These are phyloP conservation scores for Cherax destructor DNA, from an alignment of 1,140 invertebrate species.

Conservation along the genomic window DNA sequence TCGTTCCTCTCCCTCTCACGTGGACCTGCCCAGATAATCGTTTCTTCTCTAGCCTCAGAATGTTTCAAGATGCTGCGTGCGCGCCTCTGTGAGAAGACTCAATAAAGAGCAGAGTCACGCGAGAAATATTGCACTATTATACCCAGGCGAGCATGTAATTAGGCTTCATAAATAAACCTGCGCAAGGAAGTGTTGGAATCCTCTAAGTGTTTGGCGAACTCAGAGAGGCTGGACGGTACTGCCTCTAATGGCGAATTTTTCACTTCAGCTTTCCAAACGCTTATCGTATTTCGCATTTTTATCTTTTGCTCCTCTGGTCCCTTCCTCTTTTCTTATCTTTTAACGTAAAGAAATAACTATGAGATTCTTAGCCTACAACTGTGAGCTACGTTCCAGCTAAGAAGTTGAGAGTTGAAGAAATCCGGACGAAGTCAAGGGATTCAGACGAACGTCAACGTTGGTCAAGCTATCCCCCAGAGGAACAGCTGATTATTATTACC, in stretches of 20 bases:
- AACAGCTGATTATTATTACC: too few species aligned
- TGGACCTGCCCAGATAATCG: slow-evolving; percentile 28
- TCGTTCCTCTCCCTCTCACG: background rate
- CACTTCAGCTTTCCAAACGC: background rate
- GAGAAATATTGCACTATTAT: slow-evolving; percentile 54
- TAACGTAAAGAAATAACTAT: too few species aligned
- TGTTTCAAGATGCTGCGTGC: slow-evolving; percentile 34
- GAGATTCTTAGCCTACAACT: too few species aligned
- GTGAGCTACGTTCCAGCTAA: too few species aligned
- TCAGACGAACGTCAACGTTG: too few species aligned
- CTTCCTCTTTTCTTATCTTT: background rate
- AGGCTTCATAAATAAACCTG: slow-evolving; percentile 53
- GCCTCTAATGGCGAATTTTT: background rate
- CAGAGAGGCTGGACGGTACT: background rate
- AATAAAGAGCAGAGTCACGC: slow-evolving; percentile 34
- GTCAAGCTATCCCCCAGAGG: too few species aligned
- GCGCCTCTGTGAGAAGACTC: slow-evolving; percentile 11
- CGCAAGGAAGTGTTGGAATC: slow-evolving; percentile 29
- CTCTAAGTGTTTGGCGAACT: slow-evolving; percentile 32
- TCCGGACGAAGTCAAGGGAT: background rate
- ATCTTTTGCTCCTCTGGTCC: background rate
- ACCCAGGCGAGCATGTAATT: slow-evolving; percentile 56
- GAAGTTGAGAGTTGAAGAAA: too few species aligned
- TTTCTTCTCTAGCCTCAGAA: slow-evolving; percentile 7
- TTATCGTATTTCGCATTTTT: background rate